Conservation (phyloP, 2,113 vertebrate genomes). For the Embiotoca jacksoni region DNA sequence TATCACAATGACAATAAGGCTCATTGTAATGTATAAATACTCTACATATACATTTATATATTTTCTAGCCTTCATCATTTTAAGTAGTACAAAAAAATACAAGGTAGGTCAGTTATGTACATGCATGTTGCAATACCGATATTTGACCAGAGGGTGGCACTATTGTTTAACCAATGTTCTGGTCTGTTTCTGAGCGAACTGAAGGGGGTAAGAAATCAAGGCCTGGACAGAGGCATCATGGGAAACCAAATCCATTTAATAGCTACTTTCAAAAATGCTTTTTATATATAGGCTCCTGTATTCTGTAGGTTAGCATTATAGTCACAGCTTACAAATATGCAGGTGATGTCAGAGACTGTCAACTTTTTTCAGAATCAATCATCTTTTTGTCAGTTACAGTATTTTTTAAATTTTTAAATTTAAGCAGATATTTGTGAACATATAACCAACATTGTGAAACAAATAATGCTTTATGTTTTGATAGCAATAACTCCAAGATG, state of each 20-base stretch:
- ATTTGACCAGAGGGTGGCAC: conserved; percentile 31
- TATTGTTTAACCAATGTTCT: conserved; percentile 6
- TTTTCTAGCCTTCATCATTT: background rate
- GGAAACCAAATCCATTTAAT: background rate
- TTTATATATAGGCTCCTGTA: too few relatives aligned
- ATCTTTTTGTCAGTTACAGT: too few relatives aligned
- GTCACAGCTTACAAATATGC: too few relatives aligned
- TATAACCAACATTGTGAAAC: too few relatives aligned
- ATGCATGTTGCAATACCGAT: background rate
- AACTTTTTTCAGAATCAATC: too few relatives aligned
- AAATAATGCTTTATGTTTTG: too few relatives aligned
- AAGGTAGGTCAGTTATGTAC: background rate
- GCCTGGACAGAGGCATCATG: background rate
- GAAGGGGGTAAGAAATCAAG: background rate
- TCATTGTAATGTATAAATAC: too few relatives aligned
- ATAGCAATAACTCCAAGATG: too few relatives aligned
- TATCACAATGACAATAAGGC: too few relatives aligned
- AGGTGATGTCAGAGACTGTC: too few relatives aligned
- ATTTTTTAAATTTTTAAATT: background rate
- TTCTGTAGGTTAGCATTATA: too few relatives aligned
- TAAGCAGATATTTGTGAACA: too few relatives aligned
- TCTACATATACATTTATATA: background rate
- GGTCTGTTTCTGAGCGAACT: background rate
- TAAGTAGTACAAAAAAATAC: background rate
- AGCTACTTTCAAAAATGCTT: background rate